Evolutionary conservation across 2,888 invertebrate species (phyloP).

Genomic region (Conistra vaccinii): DNA sequence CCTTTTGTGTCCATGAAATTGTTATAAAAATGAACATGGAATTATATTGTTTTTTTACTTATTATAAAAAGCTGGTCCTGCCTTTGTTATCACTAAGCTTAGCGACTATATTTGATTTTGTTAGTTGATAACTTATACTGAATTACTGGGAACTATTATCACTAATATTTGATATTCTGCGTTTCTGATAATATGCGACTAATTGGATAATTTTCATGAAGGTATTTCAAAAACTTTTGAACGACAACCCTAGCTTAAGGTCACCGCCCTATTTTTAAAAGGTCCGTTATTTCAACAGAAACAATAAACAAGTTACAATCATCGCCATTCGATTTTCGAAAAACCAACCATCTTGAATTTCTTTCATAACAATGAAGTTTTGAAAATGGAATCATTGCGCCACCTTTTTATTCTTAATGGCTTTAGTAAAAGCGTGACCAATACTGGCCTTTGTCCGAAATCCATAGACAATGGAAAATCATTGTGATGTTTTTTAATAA

Average conservation of each 20-base stretch:
- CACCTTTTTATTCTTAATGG: background rate
- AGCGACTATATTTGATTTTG: background rate
- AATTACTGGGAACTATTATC: background rate
- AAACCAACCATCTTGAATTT: background rate
- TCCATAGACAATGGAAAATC: background rate
- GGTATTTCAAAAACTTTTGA: background rate
- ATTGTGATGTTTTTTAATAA: slow-evolving; percentile 4
- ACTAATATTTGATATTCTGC: background rate
- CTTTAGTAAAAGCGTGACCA: slow-evolving; percentile 10
- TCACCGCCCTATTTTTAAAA: slow-evolving; percentile 20
- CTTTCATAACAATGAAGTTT: slow-evolving; percentile 5
- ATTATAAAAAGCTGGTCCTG: background rate
- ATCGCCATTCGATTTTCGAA: slow-evolving; percentile 31
- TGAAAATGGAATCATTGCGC: slow-evolving; percentile 31
- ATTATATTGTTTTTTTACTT: background rate
- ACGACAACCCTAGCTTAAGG: slow-evolving; percentile 39
- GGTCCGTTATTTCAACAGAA: slow-evolving; percentile 28
- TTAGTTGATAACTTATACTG: background rate
- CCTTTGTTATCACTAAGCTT: background rate
- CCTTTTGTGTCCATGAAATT: background rate
- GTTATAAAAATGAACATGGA: background rate
- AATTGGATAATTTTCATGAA: background rate
- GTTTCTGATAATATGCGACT: too few relatives aligned
- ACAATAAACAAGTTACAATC: background rate
- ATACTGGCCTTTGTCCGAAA: slow-evolving; percentile 6